phyloP scores from a whole-genome alignment of 1,140 invertebrate species.

The Helicoverpa armigera region DNA sequence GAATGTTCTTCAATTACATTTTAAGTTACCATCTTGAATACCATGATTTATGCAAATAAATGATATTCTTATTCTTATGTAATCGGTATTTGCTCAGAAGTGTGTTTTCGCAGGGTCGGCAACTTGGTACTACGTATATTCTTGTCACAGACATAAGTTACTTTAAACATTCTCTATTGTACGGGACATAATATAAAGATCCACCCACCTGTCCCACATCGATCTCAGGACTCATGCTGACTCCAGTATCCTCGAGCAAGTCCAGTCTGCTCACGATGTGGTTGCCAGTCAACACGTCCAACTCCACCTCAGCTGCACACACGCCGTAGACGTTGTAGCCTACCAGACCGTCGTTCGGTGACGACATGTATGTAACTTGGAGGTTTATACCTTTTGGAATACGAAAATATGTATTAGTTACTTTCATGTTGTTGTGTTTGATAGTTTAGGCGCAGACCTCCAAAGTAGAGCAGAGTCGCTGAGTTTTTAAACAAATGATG shows the following conservation, averaged over 20 bases:
- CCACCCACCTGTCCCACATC: slow-evolving; percentile 92
- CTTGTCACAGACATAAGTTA: too few species aligned
- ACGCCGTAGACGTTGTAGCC: slow-evolving; percentile 87
- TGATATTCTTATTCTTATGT: too few species aligned
- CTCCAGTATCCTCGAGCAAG: slow-evolving; percentile 92
- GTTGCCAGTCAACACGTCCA: slow-evolving; percentile 93
- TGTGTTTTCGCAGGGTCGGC: too few species aligned
- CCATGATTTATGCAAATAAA: too few species aligned
- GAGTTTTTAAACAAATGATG: too few species aligned
- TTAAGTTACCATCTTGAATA: too few species aligned
- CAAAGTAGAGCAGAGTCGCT: too few species aligned
- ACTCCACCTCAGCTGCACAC: slow-evolving; percentile 89
- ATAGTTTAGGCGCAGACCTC: too few species aligned
- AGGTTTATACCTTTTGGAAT: slow-evolving; percentile 70
- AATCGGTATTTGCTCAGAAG: too few species aligned
- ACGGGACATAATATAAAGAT: neutral
- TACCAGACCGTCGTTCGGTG: slow-evolving; percentile 59
- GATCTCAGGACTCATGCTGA: slow-evolving; percentile 91
- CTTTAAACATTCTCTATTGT: neutral
- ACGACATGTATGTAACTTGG: slow-evolving; percentile 71
- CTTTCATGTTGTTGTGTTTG: too few species aligned
- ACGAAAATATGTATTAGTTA: neutral
- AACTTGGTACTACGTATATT: too few species aligned
- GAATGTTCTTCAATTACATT: too few species aligned
- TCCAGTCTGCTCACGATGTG: slow-evolving; percentile 90